Percentiles rank a stretch among this genome's conserved stretches.
These are phyloP conservation scores for Onychomys arenicola DNA, from an alignment of 2,797 vertebrate species.

Conservation along the genomic window DNA sequence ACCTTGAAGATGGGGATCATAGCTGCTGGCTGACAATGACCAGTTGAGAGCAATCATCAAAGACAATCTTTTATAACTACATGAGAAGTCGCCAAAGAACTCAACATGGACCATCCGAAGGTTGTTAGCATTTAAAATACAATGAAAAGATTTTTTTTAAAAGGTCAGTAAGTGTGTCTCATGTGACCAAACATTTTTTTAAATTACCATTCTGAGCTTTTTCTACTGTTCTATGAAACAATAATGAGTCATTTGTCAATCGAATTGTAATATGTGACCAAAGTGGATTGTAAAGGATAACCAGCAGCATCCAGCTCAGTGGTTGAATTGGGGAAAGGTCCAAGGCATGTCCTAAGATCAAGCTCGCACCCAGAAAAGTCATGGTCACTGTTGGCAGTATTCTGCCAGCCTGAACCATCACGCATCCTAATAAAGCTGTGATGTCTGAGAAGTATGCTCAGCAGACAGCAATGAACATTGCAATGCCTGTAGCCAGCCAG, in stretches of 20 bases:
- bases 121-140: neutral
- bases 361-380: neutral
- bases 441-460: neutral
- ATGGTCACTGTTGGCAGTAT: neutral
- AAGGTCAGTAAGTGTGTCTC: neutral
- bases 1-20: neutral
- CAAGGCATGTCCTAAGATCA: neutral
- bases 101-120: neutral
- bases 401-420: neutral
- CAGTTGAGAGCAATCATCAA: neutral
- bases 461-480: neutral
- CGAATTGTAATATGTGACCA: neutral
- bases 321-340: neutral
- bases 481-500: neutral
- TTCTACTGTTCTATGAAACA: neutral
- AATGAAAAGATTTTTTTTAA: neutral
- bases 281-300: neutral
- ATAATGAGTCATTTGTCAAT: neutral
- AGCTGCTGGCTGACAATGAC: neutral
- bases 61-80: no score
- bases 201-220: neutral
- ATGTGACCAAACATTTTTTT: neutral
- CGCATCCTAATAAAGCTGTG: neutral
- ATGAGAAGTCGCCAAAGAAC: neutral
- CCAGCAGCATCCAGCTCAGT: neutral